Evolutionary conservation across 1,140 invertebrate species (phyloP), one percentile per base, ranked within the genome.

Genomic region (Aphis gossypii): DNA sequence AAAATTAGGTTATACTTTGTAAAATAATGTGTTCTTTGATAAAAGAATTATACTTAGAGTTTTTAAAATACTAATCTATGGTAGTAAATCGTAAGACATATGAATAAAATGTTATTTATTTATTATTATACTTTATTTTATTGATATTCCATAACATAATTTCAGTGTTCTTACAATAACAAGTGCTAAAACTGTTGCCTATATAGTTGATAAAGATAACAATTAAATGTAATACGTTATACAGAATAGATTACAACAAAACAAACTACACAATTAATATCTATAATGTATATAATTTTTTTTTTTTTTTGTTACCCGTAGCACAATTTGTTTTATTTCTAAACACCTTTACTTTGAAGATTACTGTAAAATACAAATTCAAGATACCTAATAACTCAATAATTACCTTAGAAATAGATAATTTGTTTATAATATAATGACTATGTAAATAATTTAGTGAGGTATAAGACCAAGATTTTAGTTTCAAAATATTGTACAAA

Each of bases 111-210:
- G 4, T n/a, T 87, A 87, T 46, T 87, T 30, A 46, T 30, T 14
- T 30, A 30, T 8, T 14, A 83, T 35, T 35, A 83, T 87, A 87
- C 30, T 87, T 25, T 87, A 87, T 87, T 87, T 87, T 41, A 88
- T 44, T 51, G 8, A 18, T 14, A 20, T 88, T 18, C 18, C 0
- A 88, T 51, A 88, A 88, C 2, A n/a, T n/a, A 30, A 51, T 88
- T 35, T 35, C 11, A 51, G 87, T 68, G 89, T 44, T 68, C 35
- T 68, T n/a, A 60, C 25, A 60, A 90, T 90, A 90, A 90, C 89
- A 90, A 90, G 89, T 90, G 89, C 38, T 51, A 90, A 76, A 18
- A 44, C 68, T 90, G 60, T n/a, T 44, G 25, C 18, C 23, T 30
- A 56, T 60, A 20, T n/a, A 25, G 54, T 90, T 90, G 30, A 46